Evolutionary conservation across 1,140 invertebrate species (phyloP).

Genomic region (Ruditapes philippinarum): DNA sequence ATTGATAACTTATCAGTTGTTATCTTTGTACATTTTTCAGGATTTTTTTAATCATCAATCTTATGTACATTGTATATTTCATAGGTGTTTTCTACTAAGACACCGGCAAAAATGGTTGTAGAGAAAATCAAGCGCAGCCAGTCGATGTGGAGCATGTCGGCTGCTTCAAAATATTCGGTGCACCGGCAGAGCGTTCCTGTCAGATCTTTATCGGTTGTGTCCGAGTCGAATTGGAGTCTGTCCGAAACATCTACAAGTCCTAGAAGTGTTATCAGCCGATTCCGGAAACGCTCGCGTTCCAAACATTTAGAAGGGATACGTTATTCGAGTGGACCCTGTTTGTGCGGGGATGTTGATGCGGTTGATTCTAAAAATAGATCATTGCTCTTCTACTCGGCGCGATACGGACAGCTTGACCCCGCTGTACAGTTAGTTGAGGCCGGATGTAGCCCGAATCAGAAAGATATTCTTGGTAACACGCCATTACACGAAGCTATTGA

Average conservation of each 20-base stretch:
- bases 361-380: conserved; percentile 45
- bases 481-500: conserved; percentile 67
- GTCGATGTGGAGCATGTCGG: conserved; percentile 37
- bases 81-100: too few relatives aligned
- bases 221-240: not conserved
- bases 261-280: conserved; percentile 24
- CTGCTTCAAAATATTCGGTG: not conserved
- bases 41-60: too few relatives aligned
- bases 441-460: conserved; percentile 59
- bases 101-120: conserved; percentile 1
- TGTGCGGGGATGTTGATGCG: conserved; percentile 54
- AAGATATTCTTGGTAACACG: conserved; percentile 43
- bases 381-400: conserved; percentile 64
- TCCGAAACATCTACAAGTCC: not conserved
- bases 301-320: not conserved
- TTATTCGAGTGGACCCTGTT: conserved; percentile 7
- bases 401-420: conserved; percentile 62
- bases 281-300: conserved; percentile 5
- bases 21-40: too few relatives aligned
- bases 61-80: too few relatives aligned
- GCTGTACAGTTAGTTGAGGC: conserved; percentile 57
- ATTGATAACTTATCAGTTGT: too few relatives aligned
- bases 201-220: not conserved
- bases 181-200: not conserved
- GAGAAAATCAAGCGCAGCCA: conserved; percentile 50